phyloP scores from a whole-genome alignment of 2,113 vertebrate genomes.

The Pterophyllum scalare region DNA sequence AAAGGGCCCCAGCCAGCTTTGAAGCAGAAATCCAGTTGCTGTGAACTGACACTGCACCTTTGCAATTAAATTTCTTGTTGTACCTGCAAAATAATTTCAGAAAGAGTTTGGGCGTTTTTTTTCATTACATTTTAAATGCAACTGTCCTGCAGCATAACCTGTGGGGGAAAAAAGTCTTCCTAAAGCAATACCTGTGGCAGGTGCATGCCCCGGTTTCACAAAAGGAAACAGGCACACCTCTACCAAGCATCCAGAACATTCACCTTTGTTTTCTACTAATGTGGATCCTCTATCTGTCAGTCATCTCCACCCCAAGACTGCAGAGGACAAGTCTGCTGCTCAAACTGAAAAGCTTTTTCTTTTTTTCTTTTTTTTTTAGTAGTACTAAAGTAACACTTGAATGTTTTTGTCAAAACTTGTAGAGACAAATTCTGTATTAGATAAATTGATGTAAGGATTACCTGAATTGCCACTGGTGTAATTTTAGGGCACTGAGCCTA shows the following conservation, averaged over 20 bases:
- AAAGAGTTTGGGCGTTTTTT: background rate
- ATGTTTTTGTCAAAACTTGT: background rate
- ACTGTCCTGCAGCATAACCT: background rate
- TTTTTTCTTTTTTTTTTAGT: background rate
- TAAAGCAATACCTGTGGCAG: background rate
- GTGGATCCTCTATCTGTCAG: slow-evolving; percentile 14
- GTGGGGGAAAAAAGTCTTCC: background rate
- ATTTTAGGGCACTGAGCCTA: background rate
- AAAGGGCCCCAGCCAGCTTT: too few species aligned
- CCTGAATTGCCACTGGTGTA: slow-evolving; percentile 7
- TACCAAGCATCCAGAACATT: slow-evolving; percentile 10
- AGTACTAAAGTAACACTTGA: background rate
- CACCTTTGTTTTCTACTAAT: background rate
- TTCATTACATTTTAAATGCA: background rate
- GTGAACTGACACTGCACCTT: too few species aligned
- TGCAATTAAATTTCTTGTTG: background rate
- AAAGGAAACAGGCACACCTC: slow-evolving; percentile 30
- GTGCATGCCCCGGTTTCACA: background rate
- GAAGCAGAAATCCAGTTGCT: background rate
- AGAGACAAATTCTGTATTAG: slow-evolving; percentile 29
- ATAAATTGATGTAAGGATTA: slow-evolving; percentile 4
- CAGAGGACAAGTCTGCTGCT: slow-evolving; percentile 31
- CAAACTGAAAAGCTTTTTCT: background rate
- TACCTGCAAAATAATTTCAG: background rate
- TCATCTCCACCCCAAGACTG: background rate